These are phyloP conservation scores for Otocyon megalotis DNA, from an alignment of 2,113 vertebrate genomes.

Conservation along the genomic window DNA sequence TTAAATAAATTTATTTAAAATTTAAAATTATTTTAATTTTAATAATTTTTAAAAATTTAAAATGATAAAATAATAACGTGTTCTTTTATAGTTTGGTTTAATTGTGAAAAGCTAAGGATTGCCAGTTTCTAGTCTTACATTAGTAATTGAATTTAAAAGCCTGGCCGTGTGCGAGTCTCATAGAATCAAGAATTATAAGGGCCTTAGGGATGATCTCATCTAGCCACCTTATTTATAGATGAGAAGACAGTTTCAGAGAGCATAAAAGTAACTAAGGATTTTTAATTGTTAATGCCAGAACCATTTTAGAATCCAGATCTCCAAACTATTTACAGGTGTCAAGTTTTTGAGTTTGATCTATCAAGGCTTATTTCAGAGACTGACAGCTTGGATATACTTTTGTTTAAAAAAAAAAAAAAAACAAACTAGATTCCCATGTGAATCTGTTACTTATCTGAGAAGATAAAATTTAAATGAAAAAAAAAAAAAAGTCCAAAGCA, in stretches of 20 bases:
- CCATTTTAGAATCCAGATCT: not conserved
- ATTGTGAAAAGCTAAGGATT: conserved; percentile 69
- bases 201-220: not conserved
- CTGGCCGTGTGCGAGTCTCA: not conserved
- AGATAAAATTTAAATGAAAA: not conserved
- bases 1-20: no score
- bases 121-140: conserved; percentile 80
- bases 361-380: not conserved
- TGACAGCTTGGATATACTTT: not conserved
- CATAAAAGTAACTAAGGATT: not conserved
- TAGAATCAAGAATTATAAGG: not conserved
- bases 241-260: not conserved
- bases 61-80: conserved; percentile 60
- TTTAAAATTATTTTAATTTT: no score
- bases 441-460: not conserved
- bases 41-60: no score
- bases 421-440: not conserved
- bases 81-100: conserved; percentile 83
- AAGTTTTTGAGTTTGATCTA: not conserved
- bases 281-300: not conserved
- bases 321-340: not conserved
- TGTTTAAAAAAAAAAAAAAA: not conserved
- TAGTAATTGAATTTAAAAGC: conserved; percentile 49
- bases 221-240: not conserved
- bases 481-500: not conserved